phyloP scores from a whole-genome alignment of 2,113 vertebrate species.

The Montifringilla adamsi region DNA sequence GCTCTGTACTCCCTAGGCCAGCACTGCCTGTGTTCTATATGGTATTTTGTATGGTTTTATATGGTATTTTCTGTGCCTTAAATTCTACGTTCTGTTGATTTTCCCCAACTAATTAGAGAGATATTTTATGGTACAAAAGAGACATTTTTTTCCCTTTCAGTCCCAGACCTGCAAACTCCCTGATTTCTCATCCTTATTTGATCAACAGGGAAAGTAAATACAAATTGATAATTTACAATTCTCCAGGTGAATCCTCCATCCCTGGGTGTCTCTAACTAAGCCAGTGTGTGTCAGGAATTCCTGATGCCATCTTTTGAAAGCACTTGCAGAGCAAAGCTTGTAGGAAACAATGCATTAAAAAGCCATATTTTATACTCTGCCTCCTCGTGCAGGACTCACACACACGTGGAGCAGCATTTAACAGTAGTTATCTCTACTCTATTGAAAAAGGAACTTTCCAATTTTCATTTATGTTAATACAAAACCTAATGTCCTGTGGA shows the following conservation, averaged over 20 bases:
- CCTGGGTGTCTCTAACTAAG: background rate
- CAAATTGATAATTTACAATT: conserved; percentile 27
- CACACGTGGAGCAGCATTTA: background rate
- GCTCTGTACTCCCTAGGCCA: background rate
- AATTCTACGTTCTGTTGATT: background rate
- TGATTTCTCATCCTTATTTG: conserved; percentile 19
- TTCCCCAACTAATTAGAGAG: background rate
- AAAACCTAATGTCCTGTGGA: conserved; percentile 61
- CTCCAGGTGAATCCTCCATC: background rate
- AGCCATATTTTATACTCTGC: background rate
- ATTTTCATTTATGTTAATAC: conserved; percentile 57
- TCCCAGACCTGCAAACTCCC: background rate
- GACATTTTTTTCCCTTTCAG: background rate
- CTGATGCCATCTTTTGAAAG: background rate
- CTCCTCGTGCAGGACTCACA: background rate
- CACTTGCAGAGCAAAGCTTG: background rate
- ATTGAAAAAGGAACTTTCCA: conserved; percentile 56
- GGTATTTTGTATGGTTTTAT: background rate
- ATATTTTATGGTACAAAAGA: background rate
- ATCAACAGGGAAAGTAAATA: conserved; percentile 25
- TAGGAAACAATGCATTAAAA: background rate
- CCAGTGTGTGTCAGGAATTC: conserved; percentile 15
- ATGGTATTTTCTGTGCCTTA: background rate
- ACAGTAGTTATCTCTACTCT: conserved; percentile 19
- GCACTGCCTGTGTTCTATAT: background rate